A percentile compares a stretch with the other conserved stretches of the same genome.
These are phyloP conservation scores for Siphamia tubifer DNA, from an alignment of 2,113 vertebrate species.

Conservation along the genomic window DNA sequence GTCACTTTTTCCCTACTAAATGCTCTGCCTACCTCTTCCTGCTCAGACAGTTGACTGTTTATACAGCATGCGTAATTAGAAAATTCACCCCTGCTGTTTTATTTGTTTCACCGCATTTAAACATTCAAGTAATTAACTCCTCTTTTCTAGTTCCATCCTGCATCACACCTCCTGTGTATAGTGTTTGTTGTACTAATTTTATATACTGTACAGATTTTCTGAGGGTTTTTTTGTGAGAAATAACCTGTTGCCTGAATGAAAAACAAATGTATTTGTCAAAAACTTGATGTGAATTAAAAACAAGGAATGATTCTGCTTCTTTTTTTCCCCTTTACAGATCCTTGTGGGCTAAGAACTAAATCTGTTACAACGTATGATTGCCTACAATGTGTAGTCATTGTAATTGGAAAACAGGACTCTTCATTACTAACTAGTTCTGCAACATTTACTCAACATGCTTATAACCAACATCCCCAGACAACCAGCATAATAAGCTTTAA, in stretches of 20 bases:
- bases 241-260: constrained; percentile 58
- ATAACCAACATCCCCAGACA: constrained; percentile 61
- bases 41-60: constrained; percentile 33
- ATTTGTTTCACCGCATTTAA: constrained; percentile 36
- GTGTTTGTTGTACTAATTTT: constrained; percentile 71
- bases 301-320: not conserved
- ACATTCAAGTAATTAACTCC: constrained; percentile 19
- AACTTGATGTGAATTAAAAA: constrained; percentile 55
- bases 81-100: constrained; percentile 1
- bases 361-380: not conserved
- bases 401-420: constrained; percentile 49
- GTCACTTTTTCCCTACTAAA: constrained; percentile 23
- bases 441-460: constrained; percentile 49
- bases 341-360: not conserved
- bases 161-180: constrained; percentile 63
- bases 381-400: constrained; percentile 30
- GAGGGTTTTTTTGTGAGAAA: constrained; percentile 58
- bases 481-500: constrained; percentile 66
- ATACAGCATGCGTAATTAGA: constrained; percentile 8
- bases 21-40: constrained; percentile 22
- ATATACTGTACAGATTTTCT: constrained; percentile 79
- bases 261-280: constrained; percentile 62
- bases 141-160: constrained; percentile 24
- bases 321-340: not conserved
- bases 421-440: constrained; percentile 46